Percentiles rank a stretch among this genome's conserved stretches.
These are phyloP conservation scores for Dynastes maya DNA, from an alignment of 2,888 invertebrate species.

Conservation along the genomic window DNA sequence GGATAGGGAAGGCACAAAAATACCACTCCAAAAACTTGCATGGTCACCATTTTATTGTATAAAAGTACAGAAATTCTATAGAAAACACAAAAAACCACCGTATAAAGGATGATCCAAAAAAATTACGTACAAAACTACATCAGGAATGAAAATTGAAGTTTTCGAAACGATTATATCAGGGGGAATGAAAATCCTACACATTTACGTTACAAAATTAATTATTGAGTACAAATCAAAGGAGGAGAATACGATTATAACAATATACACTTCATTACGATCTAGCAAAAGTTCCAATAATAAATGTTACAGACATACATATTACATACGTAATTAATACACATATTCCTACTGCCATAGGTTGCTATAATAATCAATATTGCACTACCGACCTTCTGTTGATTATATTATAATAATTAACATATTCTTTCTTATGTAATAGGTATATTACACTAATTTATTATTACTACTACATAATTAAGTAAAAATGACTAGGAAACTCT, in stretches of 20 bases:
- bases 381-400: slow-evolving; percentile 60
- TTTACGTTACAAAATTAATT: slow-evolving; percentile 12
- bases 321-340: slow-evolving; percentile 24
- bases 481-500: slow-evolving; percentile 65
- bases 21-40: slow-evolving; percentile 25
- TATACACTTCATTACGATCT: slow-evolving; percentile 14
- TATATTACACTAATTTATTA: slow-evolving; percentile 18
- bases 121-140: slow-evolving; percentile 54
- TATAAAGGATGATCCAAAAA: slow-evolving; percentile 55
- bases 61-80: slow-evolving; percentile 64
- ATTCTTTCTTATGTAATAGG: not conserved
- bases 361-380: slow-evolving; percentile 60
- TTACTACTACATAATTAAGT: slow-evolving; percentile 52
- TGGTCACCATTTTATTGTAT: slow-evolving; percentile 58
- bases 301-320: slow-evolving; percentile 19
- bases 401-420: slow-evolving; percentile 26
- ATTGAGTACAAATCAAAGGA: slow-evolving; percentile 6
- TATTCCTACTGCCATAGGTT: not conserved
- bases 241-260: slow-evolving; percentile 27
- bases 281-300: slow-evolving; percentile 36
- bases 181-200: slow-evolving; percentile 60
- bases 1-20: not conserved
- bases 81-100: slow-evolving; percentile 60
- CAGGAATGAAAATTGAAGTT: slow-evolving; percentile 60
- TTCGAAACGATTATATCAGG: slow-evolving; percentile 52